A percentile compares a stretch with the other conserved stretches of the same genome.
These are phyloP conservation scores for Barypeithes pellucidus DNA, from an alignment of 2,888 invertebrate species.

Conservation along the genomic window DNA sequence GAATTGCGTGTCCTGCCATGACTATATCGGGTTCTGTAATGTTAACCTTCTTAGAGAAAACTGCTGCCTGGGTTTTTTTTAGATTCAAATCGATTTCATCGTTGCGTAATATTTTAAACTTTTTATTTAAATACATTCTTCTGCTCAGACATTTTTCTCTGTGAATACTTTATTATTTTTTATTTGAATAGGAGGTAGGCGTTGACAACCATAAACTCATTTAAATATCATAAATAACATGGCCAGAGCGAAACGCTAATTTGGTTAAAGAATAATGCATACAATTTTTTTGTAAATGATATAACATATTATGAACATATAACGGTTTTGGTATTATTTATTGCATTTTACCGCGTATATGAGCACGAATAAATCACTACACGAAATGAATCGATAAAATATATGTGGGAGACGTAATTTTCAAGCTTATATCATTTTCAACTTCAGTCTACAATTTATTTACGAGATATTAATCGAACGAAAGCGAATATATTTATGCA, in stretches of 20 bases:
- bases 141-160: neutral
- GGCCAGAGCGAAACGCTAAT: neutral
- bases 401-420: neutral
- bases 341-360: neutral
- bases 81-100: too few species aligned
- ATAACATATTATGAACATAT: neutral
- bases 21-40: too few species aligned
- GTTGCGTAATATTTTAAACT: too few species aligned
- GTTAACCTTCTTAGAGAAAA: too few species aligned
- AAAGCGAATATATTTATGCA: too few species aligned
- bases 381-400: neutral
- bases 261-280: neutral
- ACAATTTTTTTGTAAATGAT: slow-evolving; percentile 6
- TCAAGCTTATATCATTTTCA: too few species aligned
- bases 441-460: too few species aligned
- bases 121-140: too few species aligned
- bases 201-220: neutral
- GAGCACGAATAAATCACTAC: neutral
- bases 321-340: slow-evolving; percentile 4
- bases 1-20: too few species aligned
- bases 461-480: too few species aligned
- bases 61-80: too few species aligned
- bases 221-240: slow-evolving; percentile 8
- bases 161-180: neutral
- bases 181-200: neutral